Evolutionary conservation across 2,888 invertebrate species (phyloP).

Genomic region (Marasmarcha lunaedactyla): DNA sequence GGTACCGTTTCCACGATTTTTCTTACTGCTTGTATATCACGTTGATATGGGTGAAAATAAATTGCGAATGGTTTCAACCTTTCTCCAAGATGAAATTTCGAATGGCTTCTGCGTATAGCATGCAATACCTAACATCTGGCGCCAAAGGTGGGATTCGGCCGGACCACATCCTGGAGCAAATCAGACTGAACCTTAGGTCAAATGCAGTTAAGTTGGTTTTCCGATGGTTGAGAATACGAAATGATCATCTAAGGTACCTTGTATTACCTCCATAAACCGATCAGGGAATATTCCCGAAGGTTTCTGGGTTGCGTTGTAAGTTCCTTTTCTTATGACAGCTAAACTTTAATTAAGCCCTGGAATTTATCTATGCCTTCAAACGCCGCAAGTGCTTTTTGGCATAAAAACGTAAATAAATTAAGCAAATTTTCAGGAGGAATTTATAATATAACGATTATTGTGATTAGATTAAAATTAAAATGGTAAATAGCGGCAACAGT

Average conservation of each 20-base stretch:
- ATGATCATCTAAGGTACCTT: background rate
- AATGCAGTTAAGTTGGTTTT: background rate
- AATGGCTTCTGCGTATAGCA: background rate
- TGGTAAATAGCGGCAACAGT: too few species aligned
- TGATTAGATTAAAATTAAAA: too few species aligned
- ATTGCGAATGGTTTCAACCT: constrained; percentile 51
- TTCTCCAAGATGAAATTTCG: constrained; percentile 49
- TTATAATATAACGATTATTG: too few species aligned
- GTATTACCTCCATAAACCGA: background rate
- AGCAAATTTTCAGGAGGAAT: too few species aligned
- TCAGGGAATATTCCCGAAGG: background rate
- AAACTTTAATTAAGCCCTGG: too few species aligned
- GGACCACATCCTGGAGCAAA: background rate
- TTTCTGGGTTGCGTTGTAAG: too few species aligned
- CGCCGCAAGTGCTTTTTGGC: too few species aligned
- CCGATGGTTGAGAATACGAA: background rate
- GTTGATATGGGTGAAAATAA: constrained; percentile 30
- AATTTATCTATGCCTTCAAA: too few species aligned
- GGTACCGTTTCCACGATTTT: too few species aligned
- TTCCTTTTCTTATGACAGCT: too few species aligned
- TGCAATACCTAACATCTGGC: constrained; percentile 1
- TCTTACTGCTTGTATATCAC: background rate
- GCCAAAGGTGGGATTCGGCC: background rate
- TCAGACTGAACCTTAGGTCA: background rate
- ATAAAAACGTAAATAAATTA: too few species aligned